Evolutionary conservation across 2,888 invertebrate species (phyloP), one percentile per base, ranked within the genome.

Genomic region (Steinernema hermaphroditum): DNA sequence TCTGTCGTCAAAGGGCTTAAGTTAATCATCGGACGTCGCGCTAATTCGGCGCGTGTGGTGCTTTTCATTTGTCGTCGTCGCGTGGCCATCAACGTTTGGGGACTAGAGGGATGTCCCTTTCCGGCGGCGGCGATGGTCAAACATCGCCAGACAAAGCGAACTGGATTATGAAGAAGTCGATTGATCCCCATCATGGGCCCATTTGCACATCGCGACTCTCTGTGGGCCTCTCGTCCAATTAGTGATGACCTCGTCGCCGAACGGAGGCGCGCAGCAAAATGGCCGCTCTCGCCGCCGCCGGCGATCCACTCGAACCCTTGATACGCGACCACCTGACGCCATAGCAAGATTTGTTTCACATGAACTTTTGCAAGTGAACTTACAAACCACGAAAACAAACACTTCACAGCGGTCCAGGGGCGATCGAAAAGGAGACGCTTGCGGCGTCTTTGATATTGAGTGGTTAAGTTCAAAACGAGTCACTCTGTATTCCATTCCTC

Each of bases 1-100:
- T 62, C 62, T 62, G 62, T 62, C 62, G 62, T 62, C 62, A 62
- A 29, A 62, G 27, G 62, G 62, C 62, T 62, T 62, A 62, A 62
- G 62, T 62, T 62, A 62, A 62, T 62, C 62, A 62, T 29, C 37
- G 62, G 27, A 32, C n/a, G n/a, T 32, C 29, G 62, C 62, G 62
- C 62, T 62, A 62, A 62, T 62, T 62, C 62, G 62, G 16, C 54
- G 54, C 29, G 62, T 32, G 32, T 62, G 62, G 24, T 27, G 62
- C 62, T 32, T 62, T 62, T 62, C 62, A 62, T 62, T 62, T 29
- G 62, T n/a, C n/a, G 6, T 37, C 37, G 37, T 37, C n/a, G n/a
- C n/a, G n/a, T 37, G 6, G 37, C 37, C 37, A 4, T 37, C 37
- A n/a, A n/a, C n/a, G n/a, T n/a, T 37, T 37, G 6, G 37, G 37